A percentile compares a stretch with the other conserved stretches of the same genome.
Evolutionary conservation across 1,140 invertebrate genomes (phyloP).

Genomic region (Plectrocnemia conspersa): DNA sequence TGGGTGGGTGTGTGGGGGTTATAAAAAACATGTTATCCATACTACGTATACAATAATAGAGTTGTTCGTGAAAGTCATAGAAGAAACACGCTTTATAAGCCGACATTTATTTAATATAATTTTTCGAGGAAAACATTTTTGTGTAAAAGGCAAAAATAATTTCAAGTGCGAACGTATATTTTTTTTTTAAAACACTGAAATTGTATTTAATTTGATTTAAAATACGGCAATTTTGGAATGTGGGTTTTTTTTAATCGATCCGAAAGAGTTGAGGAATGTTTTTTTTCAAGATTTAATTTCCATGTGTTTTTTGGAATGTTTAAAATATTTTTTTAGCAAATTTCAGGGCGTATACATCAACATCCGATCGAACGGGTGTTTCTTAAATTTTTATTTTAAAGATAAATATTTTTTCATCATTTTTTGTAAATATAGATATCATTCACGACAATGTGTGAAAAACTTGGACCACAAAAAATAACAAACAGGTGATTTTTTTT

Average conservation of each 20-base stretch:
- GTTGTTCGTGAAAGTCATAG: constrained; percentile 21
- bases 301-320: not conserved
- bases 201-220: too few relatives aligned
- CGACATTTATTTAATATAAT: too few relatives aligned
- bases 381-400: constrained; percentile 26
- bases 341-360: constrained; percentile 35
- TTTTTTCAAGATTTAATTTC: not conserved
- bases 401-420: constrained; percentile 27
- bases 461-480: constrained; percentile 34
- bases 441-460: constrained; percentile 17
- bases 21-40: too few relatives aligned
- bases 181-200: too few relatives aligned
- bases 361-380: too few relatives aligned
- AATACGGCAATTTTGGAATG: constrained; percentile 11
- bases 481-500: constrained; percentile 27
- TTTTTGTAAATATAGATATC: constrained; percentile 28
- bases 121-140: too few relatives aligned
- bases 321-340: constrained; percentile 6
- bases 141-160: too few relatives aligned
- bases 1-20: too few relatives aligned
- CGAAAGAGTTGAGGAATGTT: not conserved
- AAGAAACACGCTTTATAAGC: too few relatives aligned
- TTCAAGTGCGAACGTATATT: too few relatives aligned
- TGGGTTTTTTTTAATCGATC: not conserved
- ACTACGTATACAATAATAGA: constrained; percentile 4